Conservation (phyloP, 1,140 invertebrate species). For the Ctenoplectra terminalis region DNA sequence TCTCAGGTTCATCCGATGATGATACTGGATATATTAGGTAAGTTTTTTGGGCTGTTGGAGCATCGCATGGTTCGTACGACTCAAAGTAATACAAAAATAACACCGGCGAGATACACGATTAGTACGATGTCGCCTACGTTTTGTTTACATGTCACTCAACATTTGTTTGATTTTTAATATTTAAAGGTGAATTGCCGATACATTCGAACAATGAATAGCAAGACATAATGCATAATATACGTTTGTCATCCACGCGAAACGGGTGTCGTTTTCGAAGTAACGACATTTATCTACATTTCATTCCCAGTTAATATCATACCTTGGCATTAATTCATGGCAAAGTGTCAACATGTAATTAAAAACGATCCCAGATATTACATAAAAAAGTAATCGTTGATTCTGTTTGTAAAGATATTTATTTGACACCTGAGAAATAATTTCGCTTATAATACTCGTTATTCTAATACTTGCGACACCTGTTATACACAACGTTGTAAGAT, state of each 20-base stretch:
- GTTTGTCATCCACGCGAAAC: background rate
- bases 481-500: background rate
- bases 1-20: constrained; percentile 51
- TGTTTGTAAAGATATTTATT: background rate
- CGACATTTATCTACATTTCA: background rate
- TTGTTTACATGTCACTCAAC: constrained; percentile 54
- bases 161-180: background rate
- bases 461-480: background rate
- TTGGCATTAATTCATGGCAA: background rate
- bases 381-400: background rate
- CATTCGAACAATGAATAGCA: too few relatives aligned
- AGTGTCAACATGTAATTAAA: background rate
- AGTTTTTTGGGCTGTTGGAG: background rate
- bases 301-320: background rate
- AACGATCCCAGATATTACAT: background rate
- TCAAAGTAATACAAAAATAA: background rate
- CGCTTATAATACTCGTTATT: background rate
- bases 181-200: background rate
- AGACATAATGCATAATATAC: too few relatives aligned
- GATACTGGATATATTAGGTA: constrained; percentile 50
- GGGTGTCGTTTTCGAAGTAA: background rate
- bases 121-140: background rate
- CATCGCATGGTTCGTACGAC: background rate
- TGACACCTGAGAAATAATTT: background rate
- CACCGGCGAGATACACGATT: constrained; percentile 15